Conservation (phyloP, 2,888 invertebrate genomes). For the Microplitis deprimator region DNA sequence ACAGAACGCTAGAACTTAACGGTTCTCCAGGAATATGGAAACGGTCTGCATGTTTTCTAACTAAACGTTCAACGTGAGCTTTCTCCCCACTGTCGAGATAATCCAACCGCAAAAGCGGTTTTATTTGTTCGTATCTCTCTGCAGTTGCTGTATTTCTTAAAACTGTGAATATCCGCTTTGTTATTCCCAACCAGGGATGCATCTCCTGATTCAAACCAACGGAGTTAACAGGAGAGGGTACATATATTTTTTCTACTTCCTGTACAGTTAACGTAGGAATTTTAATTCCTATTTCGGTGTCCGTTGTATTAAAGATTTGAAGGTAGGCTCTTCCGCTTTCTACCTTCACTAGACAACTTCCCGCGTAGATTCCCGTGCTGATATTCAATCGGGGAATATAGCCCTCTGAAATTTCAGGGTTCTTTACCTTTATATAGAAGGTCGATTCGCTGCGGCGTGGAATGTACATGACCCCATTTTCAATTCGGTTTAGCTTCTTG, state of each 20-base stretch:
- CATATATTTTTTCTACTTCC: background rate
- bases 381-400: constrained; percentile 5
- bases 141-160: too few relatives aligned
- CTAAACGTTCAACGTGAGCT: too few relatives aligned
- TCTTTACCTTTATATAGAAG: background rate
- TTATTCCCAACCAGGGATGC: too few relatives aligned
- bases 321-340: background rate
- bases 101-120: too few relatives aligned
- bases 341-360: background rate
- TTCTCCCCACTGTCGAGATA: too few relatives aligned
- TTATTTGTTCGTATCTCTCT: too few relatives aligned
- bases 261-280: background rate
- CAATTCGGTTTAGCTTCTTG: background rate
- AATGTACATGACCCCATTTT: background rate
- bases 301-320: background rate
- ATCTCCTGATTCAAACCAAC: too few relatives aligned
- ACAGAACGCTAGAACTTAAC: too few relatives aligned
- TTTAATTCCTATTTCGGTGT: background rate
- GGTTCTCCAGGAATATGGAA: too few relatives aligned
- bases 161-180: too few relatives aligned
- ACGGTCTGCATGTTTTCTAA: too few relatives aligned
- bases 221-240: too few relatives aligned
- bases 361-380: background rate
- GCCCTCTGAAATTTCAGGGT: background rate
- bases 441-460: background rate